Percentiles rank a stretch among this genome's conserved stretches.
phyloP scores from a whole-genome alignment of 1,140 invertebrate species.

The Euura saliciscinereae region DNA sequence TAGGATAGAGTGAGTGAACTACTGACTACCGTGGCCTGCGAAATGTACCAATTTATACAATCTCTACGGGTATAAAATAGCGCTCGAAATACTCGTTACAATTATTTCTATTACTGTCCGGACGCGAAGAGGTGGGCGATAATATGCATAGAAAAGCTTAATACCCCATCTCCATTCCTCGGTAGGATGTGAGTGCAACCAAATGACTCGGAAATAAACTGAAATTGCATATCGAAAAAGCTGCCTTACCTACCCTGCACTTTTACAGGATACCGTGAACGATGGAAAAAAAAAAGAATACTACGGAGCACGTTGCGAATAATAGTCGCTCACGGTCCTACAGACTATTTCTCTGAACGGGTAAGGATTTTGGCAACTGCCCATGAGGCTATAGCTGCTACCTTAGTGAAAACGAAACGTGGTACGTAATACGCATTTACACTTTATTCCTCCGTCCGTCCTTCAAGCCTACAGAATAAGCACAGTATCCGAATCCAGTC shows the following conservation, averaged over 20 bases:
- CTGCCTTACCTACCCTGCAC: neutral
- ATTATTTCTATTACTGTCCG: neutral
- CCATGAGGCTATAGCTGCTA: neutral
- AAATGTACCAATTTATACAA: neutral
- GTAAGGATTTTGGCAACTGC: neutral
- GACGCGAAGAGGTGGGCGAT: neutral
- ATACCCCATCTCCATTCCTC: neutral
- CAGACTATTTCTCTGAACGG: neutral
- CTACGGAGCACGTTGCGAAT: neutral
- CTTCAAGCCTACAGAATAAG: too few relatives aligned
- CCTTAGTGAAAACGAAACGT: too few relatives aligned
- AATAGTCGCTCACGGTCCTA: neutral
- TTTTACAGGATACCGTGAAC: too few relatives aligned
- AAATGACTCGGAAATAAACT: conserved; percentile 1
- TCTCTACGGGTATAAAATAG: neutral
- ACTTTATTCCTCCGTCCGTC: too few relatives aligned
- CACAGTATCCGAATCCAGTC: neutral
- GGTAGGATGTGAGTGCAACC: neutral
- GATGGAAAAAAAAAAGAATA: too few relatives aligned
- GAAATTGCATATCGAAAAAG: conserved; percentile 6
- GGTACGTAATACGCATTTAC: too few relatives aligned
- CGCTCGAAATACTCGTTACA: neutral
- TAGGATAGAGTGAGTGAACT: too few relatives aligned
- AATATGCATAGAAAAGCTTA: neutral
- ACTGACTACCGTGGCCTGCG: too few relatives aligned